Evolutionary conservation across 2,113 vertebrate genomes (phyloP).

Genomic region (Megalops atlanticus): DNA sequence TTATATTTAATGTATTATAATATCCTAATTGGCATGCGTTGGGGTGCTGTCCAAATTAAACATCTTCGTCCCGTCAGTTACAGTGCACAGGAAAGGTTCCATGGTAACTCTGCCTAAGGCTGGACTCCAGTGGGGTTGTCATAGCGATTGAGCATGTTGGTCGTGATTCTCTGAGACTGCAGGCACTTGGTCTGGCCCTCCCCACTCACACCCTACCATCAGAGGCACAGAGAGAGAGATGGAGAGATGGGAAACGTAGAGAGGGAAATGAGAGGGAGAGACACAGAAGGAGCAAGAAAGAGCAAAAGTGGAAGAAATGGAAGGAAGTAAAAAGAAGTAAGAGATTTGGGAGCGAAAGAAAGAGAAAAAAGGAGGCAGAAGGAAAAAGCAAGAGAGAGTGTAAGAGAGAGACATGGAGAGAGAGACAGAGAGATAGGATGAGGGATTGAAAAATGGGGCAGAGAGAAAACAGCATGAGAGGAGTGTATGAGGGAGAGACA

Average conservation of each 20-base stretch:
- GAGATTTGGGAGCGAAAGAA: too few relatives aligned
- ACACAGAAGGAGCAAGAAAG: background rate
- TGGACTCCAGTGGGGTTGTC: constrained; percentile 16
- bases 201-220: background rate
- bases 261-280: background rate
- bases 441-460: background rate
- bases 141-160: constrained; percentile 8
- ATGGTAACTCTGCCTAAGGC: background rate
- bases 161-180: constrained; percentile 16
- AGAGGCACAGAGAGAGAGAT: background rate
- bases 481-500: background rate
- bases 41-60: background rate
- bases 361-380: background rate
- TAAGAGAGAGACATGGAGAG: background rate
- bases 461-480: background rate
- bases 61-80: background rate
- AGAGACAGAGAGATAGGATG: background rate
- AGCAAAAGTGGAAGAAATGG: background rate
- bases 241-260: background rate
- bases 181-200: background rate
- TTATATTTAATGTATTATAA: constrained; percentile 21
- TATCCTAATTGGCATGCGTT: constrained; percentile 10
- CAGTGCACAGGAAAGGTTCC: background rate
- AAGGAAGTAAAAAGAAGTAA: background rate
- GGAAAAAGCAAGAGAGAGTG: background rate